These are phyloP conservation scores for Hipposideros larvatus DNA, from an alignment of 2,797 vertebrate genomes.

Conservation along the genomic window DNA sequence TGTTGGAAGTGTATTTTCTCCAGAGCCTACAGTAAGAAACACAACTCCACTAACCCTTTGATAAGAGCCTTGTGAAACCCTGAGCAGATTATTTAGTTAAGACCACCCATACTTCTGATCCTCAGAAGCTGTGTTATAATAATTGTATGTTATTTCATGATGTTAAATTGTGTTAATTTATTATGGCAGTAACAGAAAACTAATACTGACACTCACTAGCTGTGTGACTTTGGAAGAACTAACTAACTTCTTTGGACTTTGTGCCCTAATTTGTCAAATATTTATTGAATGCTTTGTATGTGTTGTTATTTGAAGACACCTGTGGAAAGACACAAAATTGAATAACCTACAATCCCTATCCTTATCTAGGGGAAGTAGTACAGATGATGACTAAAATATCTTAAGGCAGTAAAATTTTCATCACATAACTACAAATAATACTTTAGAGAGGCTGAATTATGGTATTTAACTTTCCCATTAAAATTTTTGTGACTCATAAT, in stretches of 20 bases:
- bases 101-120: not conserved
- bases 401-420: not conserved
- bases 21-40: not conserved
- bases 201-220: not conserved
- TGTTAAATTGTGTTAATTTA: not conserved
- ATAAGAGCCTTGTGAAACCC: not conserved
- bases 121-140: not conserved
- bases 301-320: not conserved
- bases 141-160: not conserved
- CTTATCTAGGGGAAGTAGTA: not conserved
- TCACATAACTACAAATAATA: not conserved
- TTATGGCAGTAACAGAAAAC: not conserved
- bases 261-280: not conserved
- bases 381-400: not conserved
- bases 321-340: not conserved
- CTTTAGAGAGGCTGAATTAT: not conserved
- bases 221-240: not conserved
- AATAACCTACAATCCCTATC: not conserved
- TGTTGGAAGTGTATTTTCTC: not conserved
- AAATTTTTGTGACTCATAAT: slow-evolving; percentile 7
- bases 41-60: not conserved
- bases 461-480: not conserved
- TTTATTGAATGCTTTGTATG: not conserved
- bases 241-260: not conserved
- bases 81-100: not conserved